phyloP scores from a whole-genome alignment of 2,113 vertebrate genomes.

The Onychostruthus taczanowskii region DNA sequence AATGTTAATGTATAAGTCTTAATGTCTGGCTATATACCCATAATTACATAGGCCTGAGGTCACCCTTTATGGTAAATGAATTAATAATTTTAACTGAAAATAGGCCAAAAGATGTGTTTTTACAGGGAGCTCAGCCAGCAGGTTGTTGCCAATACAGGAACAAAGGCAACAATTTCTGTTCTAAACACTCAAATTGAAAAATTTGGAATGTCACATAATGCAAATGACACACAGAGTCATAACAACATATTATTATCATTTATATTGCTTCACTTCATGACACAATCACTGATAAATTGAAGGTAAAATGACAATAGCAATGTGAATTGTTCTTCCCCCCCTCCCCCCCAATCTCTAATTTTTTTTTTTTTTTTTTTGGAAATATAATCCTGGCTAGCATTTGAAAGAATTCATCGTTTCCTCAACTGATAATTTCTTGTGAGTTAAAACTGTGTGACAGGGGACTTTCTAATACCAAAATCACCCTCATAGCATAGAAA shows the following conservation, averaged over 20 bases:
- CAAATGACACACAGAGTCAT: conserved; percentile 43
- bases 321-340: fast-evolving
- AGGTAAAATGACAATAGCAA: conserved; percentile 49
- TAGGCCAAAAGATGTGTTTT: conserved; percentile 4
- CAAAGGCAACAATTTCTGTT: conserved; percentile 40
- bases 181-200: conserved; percentile 38
- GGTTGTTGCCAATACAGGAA: conserved; percentile 22
- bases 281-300: conserved; percentile 30
- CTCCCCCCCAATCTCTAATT: fast-evolving
- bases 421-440: conserved; percentile 17
- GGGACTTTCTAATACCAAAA: conserved; percentile 7
- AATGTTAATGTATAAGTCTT: background rate
- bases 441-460: background rate
- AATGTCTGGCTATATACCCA: background rate
- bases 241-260: conserved; percentile 55
- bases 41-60: background rate
- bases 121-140: background rate
- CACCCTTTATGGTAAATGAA: background rate
- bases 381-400: background rate
- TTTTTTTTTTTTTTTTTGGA: conserved; percentile 21
- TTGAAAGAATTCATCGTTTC: conserved; percentile 21
- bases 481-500: background rate
- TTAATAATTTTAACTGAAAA: conserved; percentile 19
- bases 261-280: conserved; percentile 53
- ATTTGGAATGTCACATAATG: background rate